A percentile compares a stretch with the other conserved stretches of the same genome.
These are phyloP conservation scores for Sericinus montela DNA, from an alignment of 2,888 invertebrate species.

Conservation along the genomic window DNA sequence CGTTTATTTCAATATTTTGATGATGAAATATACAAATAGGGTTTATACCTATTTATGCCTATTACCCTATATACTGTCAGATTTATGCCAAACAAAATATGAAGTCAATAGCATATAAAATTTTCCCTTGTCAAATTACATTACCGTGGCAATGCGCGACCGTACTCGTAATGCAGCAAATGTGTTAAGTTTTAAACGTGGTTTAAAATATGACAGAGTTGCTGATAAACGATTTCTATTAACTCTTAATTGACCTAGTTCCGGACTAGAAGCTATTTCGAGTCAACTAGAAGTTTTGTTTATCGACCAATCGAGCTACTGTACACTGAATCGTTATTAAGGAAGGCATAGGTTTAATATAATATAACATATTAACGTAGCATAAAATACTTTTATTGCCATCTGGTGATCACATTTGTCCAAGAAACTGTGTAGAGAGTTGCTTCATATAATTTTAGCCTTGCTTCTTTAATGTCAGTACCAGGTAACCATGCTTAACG, in stretches of 20 bases:
- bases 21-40: too few relatives aligned
- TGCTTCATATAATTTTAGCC: too few relatives aligned
- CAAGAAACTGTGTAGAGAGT: neutral
- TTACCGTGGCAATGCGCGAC: too few relatives aligned
- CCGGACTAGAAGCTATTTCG: slow-evolving; percentile 1
- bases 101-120: too few relatives aligned
- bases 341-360: slow-evolving; percentile 12
- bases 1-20: too few relatives aligned
- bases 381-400: slow-evolving; percentile 13
- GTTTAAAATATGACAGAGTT: slow-evolving; percentile 7
- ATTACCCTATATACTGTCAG: too few relatives aligned
- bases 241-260: slow-evolving; percentile 17
- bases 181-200: slow-evolving; percentile 1
- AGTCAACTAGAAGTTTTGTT: slow-evolving; percentile 12
- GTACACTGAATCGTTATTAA: slow-evolving; percentile 16
- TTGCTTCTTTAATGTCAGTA: too few relatives aligned
- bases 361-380: slow-evolving; percentile 10
- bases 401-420: neutral
- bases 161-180: neutral
- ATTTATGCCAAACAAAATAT: too few relatives aligned
- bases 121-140: too few relatives aligned
- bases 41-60: too few relatives aligned
- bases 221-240: slow-evolving; percentile 13
- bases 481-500: too few relatives aligned
- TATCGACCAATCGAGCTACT: slow-evolving; percentile 11